Evolutionary conservation across 1,140 invertebrate species (phyloP), one percentile per base, ranked within the genome.

Genomic region (Aradophagus sp.): DNA sequence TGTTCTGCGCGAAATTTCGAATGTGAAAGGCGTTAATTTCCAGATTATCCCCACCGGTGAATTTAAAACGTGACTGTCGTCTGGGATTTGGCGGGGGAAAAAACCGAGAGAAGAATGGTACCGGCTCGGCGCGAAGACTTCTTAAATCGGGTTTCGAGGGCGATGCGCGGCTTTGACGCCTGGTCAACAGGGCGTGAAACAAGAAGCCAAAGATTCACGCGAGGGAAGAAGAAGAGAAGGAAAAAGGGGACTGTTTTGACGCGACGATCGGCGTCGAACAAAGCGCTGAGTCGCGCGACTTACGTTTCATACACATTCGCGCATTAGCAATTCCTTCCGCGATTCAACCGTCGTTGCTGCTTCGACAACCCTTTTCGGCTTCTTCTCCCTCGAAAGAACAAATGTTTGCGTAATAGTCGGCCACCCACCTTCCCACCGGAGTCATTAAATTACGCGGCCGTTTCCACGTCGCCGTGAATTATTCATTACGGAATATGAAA

Each of bases 151-250:
- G n/a, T n/a, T n/a, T n/a, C n/a, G n/a, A 59, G 27, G 31, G 17
- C 26, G 36, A 44, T 1, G 38, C 23, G 44, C 26, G 23, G 39
- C 55, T 59, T 59, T 59, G 42, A 47, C 32, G 41, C 13, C n/a
- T 45, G 55, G 55, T 39, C 55, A 59, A 59, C 55, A 47, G 35
- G 44, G 55, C 39, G 55, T 59, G 31, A 61, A 61, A 42, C 39
- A 17, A 53, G 26, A 59, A 61, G 29, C 34, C 45, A 61, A 48
- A 61, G 55, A 61, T 61, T 48, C 6, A 19, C 38, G 50, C 50
- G 29, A 20, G 26, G 15, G 14, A 42, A 10, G 2, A 12, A 32
- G 7, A 12, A 2, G 5, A n/a, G 3, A 10, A 6, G 38, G 20
- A 55, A 42, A 53, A 42, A 42, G 26, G 29, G 26, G 12, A 35